phyloP scores from a whole-genome alignment of 1,140 invertebrate genomes.

The Pseudomyrmex cubaensis region DNA sequence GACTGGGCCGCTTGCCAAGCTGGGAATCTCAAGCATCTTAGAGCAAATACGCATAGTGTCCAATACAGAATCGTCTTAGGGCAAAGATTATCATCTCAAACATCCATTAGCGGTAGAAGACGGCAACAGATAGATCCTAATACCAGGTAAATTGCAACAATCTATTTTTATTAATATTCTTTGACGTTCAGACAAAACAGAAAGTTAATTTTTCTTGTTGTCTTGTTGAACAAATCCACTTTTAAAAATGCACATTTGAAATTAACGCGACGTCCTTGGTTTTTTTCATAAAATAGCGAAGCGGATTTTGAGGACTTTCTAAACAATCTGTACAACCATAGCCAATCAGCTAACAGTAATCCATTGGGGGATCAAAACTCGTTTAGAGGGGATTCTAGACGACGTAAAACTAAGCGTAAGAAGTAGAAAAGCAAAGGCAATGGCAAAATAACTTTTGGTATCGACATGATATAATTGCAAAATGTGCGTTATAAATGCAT shows the following conservation, averaged over 20 bases:
- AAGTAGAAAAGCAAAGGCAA: slow-evolving; percentile 73
- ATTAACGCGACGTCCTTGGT: neutral
- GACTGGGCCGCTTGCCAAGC: slow-evolving; percentile 98
- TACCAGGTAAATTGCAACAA: slow-evolving; percentile 72
- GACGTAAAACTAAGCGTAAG: slow-evolving; percentile 85
- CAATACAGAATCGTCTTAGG: slow-evolving; percentile 96
- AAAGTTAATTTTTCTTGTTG: no score
- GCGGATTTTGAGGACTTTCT: slow-evolving; percentile 88
- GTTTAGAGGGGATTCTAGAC: slow-evolving; percentile 80
- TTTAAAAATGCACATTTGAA: neutral
- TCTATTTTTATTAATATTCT: neutral
- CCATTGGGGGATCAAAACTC: slow-evolving; percentile 76
- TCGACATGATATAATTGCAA: slow-evolving; percentile 68
- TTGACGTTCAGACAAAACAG: neutral
- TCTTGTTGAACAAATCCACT: no score
- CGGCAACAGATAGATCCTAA: slow-evolving; percentile 79
- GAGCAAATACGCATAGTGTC: slow-evolving; percentile 95
- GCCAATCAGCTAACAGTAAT: slow-evolving; percentile 78
- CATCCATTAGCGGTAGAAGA: slow-evolving; percentile 77
- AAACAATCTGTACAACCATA: slow-evolving; percentile 87
- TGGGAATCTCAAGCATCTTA: slow-evolving; percentile 91
- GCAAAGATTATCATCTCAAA: slow-evolving; percentile 85
- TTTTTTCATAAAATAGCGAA: slow-evolving; percentile 82
- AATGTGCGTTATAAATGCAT: slow-evolving; percentile 56
- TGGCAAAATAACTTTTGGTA: slow-evolving; percentile 56